Conservation (phyloP, 2,797 vertebrate species). For the Pseudopleuronectes americanus region DNA sequence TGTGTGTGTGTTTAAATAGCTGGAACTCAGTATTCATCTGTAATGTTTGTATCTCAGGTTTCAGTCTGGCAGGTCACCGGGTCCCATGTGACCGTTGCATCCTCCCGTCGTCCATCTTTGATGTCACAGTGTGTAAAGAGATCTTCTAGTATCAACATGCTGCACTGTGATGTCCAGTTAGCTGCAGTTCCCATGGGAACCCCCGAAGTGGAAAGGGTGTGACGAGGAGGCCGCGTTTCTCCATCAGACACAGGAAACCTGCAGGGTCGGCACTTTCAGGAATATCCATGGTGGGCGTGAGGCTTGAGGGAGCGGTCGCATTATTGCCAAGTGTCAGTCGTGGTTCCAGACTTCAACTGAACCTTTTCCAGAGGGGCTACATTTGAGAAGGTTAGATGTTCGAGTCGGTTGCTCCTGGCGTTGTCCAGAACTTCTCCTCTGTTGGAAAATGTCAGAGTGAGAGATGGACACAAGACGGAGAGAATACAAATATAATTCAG, state of each 20-base stretch:
- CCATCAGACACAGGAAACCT: background rate
- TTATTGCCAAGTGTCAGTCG: no score
- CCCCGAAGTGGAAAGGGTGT: background rate
- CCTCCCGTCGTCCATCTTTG: slow-evolving; percentile 21
- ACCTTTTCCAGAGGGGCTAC: no score
- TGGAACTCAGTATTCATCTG: slow-evolving; percentile 43
- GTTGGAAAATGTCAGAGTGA: no score
- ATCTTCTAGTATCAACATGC: slow-evolving; percentile 13
- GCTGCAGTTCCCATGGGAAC: slow-evolving; percentile 36
- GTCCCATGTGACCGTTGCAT: slow-evolving; percentile 5
- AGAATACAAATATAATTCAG: no score
- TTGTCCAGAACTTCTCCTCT: no score
- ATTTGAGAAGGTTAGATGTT: no score
- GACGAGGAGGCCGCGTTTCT: background rate
- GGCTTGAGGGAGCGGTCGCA: background rate
- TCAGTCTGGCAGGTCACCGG: slow-evolving; percentile 30
- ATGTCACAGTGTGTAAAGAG: slow-evolving; percentile 14
- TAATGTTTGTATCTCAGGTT: slow-evolving; percentile 57
- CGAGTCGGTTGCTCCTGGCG: no score
- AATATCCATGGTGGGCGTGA: background rate
- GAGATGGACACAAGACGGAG: no score
- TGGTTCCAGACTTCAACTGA: no score
- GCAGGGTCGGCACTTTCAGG: no score
- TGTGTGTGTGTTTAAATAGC: slow-evolving; percentile 52
- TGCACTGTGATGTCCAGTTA: slow-evolving; percentile 5